phyloP scores from a whole-genome alignment of 1,140 invertebrate species.

The Popillia japonica region DNA sequence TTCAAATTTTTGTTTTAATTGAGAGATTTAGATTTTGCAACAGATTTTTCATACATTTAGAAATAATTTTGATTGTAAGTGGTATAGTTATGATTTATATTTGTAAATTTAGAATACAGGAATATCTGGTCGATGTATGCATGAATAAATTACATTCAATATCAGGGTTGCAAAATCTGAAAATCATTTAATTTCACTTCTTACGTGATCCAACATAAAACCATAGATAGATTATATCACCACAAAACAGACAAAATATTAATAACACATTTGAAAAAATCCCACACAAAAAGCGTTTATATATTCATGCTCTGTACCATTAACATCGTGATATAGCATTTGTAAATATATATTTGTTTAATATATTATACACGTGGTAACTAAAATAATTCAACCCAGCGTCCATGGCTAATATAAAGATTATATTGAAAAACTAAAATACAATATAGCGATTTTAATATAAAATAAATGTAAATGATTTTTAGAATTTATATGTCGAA shows the following conservation, averaged over 20 bases:
- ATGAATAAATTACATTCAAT: background rate
- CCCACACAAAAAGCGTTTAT: slow-evolving; percentile 30
- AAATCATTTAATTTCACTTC: background rate
- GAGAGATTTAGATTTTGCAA: background rate
- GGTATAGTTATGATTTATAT: background rate
- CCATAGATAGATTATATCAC: slow-evolving; percentile 4
- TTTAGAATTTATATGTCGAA: too few relatives aligned
- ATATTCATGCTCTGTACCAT: background rate
- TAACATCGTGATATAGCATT: slow-evolving; percentile 21
- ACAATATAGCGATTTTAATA: background rate
- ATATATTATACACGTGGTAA: slow-evolving; percentile 23
- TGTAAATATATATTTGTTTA: slow-evolving; percentile 28
- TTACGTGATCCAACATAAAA: background rate
- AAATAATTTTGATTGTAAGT: background rate
- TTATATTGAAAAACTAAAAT: background rate
- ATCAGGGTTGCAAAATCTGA: background rate
- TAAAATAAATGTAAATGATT: too few relatives aligned
- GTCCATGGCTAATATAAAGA: background rate
- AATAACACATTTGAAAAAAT: slow-evolving; percentile 21
- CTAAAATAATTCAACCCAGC: slow-evolving; percentile 27
- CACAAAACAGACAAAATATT: slow-evolving; percentile 9
- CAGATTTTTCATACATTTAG: background rate
- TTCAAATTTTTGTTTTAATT: background rate
- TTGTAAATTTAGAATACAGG: background rate
- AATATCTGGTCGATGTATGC: background rate